phyloP scores from a whole-genome alignment of 2,888 invertebrate species.

The Perizoma flavofasciatum region DNA sequence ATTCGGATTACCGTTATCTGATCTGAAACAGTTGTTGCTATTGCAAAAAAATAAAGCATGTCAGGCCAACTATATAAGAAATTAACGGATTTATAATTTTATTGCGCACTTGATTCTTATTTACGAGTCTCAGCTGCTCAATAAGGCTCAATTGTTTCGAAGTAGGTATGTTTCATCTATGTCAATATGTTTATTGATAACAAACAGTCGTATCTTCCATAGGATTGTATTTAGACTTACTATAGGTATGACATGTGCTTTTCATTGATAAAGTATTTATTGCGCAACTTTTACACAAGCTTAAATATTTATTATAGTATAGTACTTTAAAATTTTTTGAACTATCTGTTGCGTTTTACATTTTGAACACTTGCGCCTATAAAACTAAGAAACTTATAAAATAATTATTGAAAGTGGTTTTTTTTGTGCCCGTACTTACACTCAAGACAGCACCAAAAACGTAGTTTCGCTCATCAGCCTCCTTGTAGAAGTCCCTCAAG shows the following conservation, averaged over 20 bases:
- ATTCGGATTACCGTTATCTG: neutral
- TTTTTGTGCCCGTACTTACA: constrained; percentile 66
- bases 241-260: neutral
- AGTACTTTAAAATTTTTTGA: neutral
- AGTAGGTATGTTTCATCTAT: constrained; percentile 11
- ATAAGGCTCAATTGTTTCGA: constrained; percentile 60
- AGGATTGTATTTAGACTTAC: neutral
- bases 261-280: constrained; percentile 3
- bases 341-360: too few species aligned
- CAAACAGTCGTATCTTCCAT: constrained; percentile 2
- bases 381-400: too few species aligned
- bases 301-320: too few species aligned
- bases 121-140: constrained; percentile 71
- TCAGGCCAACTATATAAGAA: constrained; percentile 5
- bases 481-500: constrained; percentile 83
- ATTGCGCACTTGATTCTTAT: constrained; percentile 4
- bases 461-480: constrained; percentile 84
- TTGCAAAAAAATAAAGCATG: constrained; percentile 1
- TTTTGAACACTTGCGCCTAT: too few species aligned
- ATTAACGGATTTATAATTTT: constrained; percentile 11
- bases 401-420: too few species aligned
- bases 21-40: neutral
- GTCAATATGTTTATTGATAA: constrained; percentile 20
- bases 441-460: constrained; percentile 88
- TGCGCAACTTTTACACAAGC: neutral